These are phyloP conservation scores for Rhinoderma darwinii DNA, from an alignment of 2,113 vertebrate genomes.

Conservation along the genomic window DNA sequence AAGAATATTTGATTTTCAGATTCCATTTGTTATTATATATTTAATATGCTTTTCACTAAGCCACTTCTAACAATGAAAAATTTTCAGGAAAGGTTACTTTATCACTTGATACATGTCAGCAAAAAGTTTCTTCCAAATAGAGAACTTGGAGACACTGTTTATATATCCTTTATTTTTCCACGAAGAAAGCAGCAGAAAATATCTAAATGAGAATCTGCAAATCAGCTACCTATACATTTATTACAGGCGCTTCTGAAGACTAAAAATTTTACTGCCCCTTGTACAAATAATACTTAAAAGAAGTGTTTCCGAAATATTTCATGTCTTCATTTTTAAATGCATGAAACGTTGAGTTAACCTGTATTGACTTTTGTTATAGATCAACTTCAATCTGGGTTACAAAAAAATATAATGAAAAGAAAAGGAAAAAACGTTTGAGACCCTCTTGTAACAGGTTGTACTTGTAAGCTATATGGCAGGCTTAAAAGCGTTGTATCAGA, in stretches of 20 bases:
- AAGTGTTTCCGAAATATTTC: neutral
- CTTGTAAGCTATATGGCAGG: too few relatives aligned
- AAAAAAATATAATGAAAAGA: too few relatives aligned
- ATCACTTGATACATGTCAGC: neutral
- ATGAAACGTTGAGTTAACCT: neutral
- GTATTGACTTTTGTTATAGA: too few relatives aligned
- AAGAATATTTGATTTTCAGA: neutral
- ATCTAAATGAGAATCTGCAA: neutral
- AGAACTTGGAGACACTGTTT: neutral
- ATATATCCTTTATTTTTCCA: neutral
- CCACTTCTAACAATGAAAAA: slow-evolving; percentile 8
- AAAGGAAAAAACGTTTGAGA: too few relatives aligned
- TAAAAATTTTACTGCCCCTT: neutral
- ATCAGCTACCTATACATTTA: neutral
- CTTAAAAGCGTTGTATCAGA: too few relatives aligned
- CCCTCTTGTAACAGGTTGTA: too few relatives aligned
- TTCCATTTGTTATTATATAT: neutral
- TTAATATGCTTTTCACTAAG: neutral
- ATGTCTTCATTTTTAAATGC: neutral
- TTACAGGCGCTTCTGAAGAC: neutral
- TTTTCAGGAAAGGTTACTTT: neutral
- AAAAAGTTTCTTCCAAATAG: neutral
- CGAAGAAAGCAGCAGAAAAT: neutral
- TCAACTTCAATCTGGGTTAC: too few relatives aligned
- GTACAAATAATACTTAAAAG: neutral